These are phyloP conservation scores for Aphelenchoides bicaudatus DNA, from an alignment of 2,888 invertebrate species.

Conservation along the genomic window DNA sequence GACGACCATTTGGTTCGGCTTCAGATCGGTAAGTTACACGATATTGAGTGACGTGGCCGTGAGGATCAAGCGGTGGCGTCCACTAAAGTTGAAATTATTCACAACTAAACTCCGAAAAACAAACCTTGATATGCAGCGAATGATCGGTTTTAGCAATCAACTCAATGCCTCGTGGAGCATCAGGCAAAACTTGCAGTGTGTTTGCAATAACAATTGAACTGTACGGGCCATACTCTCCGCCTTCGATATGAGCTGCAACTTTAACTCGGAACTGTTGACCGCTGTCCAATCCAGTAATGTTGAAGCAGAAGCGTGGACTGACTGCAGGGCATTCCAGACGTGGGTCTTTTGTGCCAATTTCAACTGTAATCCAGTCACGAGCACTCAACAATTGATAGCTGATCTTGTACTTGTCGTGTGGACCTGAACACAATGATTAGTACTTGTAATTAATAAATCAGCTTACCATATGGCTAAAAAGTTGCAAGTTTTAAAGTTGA, in stretches of 20 bases:
- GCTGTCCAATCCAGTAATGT: constrained; percentile 56
- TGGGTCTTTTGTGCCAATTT: constrained; percentile 47
- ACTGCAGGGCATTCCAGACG: constrained; percentile 52
- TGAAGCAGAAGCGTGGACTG: constrained; percentile 57
- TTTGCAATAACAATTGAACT: constrained; percentile 54
- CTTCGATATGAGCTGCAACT: constrained; percentile 54
- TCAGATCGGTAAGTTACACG: constrained; percentile 49
- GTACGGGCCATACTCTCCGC: constrained; percentile 59
- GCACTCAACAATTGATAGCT: constrained; percentile 52
- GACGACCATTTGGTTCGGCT: constrained; percentile 44
- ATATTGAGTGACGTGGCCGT: constrained; percentile 55
- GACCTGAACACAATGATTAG: constrained; percentile 61
- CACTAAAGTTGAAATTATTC: no score
- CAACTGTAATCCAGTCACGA: constrained; percentile 50
- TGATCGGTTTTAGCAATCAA: constrained; percentile 58
- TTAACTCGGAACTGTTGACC: constrained; percentile 59
- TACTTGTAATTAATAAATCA: no score
- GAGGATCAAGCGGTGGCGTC: constrained; percentile 52
- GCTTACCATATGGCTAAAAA: no score
- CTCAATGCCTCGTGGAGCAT: constrained; percentile 57
- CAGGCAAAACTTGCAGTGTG: constrained; percentile 58
- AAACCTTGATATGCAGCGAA: constrained; percentile 54
- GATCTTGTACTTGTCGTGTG: constrained; percentile 59
- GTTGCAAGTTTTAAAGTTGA: no score
- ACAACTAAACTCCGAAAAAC: no score